Conservation (phyloP, 2,113 vertebrate species). For the Atherinomorus stipes region DNA sequence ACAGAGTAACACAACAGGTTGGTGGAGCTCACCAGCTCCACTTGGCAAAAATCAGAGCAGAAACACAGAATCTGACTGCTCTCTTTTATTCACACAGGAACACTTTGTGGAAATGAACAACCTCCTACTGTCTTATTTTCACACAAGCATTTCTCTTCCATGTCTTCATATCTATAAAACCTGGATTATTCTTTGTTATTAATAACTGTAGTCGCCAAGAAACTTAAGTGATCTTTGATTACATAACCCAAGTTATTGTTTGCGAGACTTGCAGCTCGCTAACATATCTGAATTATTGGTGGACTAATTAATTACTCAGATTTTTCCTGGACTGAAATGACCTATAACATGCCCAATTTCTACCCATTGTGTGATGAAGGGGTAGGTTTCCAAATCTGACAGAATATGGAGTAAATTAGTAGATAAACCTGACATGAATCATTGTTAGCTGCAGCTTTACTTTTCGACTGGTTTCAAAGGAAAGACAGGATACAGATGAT, state of each 20-base stretch:
- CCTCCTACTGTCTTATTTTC: slow-evolving; percentile 12
- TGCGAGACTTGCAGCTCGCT: neutral
- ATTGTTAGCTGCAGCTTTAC: neutral
- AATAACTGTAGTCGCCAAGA: too few relatives aligned
- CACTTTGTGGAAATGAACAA: slow-evolving; percentile 20
- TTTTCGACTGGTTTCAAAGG: slow-evolving; percentile 7
- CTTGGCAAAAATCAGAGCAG: slow-evolving; percentile 33
- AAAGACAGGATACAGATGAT: slow-evolving; percentile 20
- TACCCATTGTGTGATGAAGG: neutral
- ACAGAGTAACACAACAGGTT: slow-evolving; percentile 70
- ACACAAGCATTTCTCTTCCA: slow-evolving; percentile 20
- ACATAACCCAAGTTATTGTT: neutral
- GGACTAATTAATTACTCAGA: too few relatives aligned
- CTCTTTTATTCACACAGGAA: slow-evolving; percentile 32
- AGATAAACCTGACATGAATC: neutral
- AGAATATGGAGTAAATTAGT: neutral
- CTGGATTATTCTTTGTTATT: neutral
- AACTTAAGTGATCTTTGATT: too few relatives aligned
- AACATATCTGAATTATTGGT: too few relatives aligned
- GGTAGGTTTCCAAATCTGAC: too few relatives aligned
- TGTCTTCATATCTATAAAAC: slow-evolving; percentile 9
- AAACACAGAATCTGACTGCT: slow-evolving; percentile 38
- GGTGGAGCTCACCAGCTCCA: slow-evolving; percentile 56
- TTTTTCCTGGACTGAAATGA: too few relatives aligned
- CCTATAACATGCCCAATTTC: too few relatives aligned